Conservation (phyloP, 2,797 vertebrate genomes). For the Gambusia yucatana region DNA sequence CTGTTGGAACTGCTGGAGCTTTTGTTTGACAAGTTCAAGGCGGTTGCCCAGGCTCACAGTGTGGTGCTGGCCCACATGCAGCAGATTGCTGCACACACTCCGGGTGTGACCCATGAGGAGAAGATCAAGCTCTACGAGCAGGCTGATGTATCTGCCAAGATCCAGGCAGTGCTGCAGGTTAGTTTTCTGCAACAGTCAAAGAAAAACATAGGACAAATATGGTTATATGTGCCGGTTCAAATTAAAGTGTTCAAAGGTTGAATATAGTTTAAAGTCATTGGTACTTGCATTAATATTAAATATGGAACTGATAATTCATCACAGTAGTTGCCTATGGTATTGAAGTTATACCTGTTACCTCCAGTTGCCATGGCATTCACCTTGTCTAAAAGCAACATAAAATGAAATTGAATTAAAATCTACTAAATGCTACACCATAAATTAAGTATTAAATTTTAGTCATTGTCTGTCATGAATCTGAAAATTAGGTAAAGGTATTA, state of each 20-base stretch:
- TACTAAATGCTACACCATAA: background rate
- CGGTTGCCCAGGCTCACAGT: constrained; percentile 91
- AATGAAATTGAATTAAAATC: background rate
- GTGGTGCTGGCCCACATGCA: constrained; percentile 92
- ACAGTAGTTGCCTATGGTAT: background rate
- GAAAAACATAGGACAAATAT: background rate
- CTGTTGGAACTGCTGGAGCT: constrained; percentile 95
- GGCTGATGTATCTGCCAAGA: constrained; percentile 97
- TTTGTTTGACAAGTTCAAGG: constrained; percentile 96
- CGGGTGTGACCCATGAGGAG: constrained; percentile 82
- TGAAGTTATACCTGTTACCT: background rate
- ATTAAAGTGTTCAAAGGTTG: background rate
- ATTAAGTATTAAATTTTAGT: background rate
- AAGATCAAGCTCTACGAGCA: constrained; percentile 96
- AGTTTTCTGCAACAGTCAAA: constrained; percentile 30
- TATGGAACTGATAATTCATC: background rate
- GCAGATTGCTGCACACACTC: constrained; percentile 82
- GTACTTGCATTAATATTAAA: background rate
- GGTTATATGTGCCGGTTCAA: background rate
- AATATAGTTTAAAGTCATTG: background rate
- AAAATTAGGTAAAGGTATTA: background rate
- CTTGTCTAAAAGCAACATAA: background rate
- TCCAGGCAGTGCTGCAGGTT: constrained; percentile 97
- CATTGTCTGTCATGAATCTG: background rate
- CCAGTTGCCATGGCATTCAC: background rate